Percentiles rank a stretch among this genome's conserved stretches.
Conservation (phyloP, 2,888 invertebrate species). For the Sinopyrophorus schimmeli region DNA sequence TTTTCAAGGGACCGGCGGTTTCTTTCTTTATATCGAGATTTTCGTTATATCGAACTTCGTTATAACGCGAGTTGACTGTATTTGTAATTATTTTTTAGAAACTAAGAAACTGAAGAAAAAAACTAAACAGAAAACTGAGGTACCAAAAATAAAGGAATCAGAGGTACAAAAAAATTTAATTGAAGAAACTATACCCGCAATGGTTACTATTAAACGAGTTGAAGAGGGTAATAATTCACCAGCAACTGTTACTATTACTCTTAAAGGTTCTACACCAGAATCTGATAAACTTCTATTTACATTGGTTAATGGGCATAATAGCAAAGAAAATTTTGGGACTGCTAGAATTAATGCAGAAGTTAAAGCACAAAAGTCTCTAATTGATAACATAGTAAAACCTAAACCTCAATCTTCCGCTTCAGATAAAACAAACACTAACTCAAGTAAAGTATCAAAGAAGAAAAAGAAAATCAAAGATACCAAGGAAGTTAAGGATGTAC, state of each 20-base stretch:
- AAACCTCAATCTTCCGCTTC: constrained; percentile 12
- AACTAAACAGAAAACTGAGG: constrained; percentile 6
- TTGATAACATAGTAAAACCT: constrained; percentile 17
- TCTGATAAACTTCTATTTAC: constrained; percentile 76
- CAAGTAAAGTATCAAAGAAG: constrained; percentile 20
- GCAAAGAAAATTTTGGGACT: constrained; percentile 33
- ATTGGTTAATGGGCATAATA: constrained; percentile 63
- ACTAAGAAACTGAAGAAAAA: constrained; percentile 24
- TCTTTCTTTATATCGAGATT: no score
- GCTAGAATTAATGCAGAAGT: constrained; percentile 22
- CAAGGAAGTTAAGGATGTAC: constrained; percentile 13
- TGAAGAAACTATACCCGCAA: constrained; percentile 56
- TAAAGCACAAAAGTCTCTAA: constrained; percentile 35
- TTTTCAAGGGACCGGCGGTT: no score
- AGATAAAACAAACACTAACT: constrained; percentile 23
- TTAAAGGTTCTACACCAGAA: constrained; percentile 73
- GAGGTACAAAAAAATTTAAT: constrained; percentile 43
- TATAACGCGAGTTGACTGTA: no score
- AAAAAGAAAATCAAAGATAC: constrained; percentile 20
- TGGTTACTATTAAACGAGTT: constrained; percentile 74
- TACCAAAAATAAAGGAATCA: constrained; percentile 36
- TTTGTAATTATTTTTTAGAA: no score
- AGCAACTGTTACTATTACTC: constrained; percentile 76
- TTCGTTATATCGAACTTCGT: no score
- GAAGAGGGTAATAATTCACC: constrained; percentile 67